phyloP scores from a whole-genome alignment of 1,140 invertebrate genomes.

The Probaryconus sp. region DNA sequence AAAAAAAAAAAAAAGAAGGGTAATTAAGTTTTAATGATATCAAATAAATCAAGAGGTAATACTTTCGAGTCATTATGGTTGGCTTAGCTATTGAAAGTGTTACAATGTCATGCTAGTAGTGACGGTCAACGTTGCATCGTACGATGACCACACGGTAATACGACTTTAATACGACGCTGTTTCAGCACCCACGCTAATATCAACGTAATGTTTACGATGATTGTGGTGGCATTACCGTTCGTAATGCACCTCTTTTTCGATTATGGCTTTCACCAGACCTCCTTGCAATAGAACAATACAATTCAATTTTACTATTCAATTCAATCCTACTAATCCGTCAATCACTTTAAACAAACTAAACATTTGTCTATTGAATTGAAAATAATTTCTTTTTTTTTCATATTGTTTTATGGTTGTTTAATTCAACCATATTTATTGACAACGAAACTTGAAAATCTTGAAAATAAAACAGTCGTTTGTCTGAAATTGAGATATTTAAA shows the following conservation, averaged over 20 bases:
- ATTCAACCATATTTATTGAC: too few species aligned
- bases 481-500: too few species aligned
- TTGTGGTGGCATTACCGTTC: conserved; percentile 2
- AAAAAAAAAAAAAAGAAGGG: too few species aligned
- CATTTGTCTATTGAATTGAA: too few species aligned
- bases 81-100: conserved; percentile 39
- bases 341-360: too few species aligned
- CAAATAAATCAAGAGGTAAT: conserved; percentile 48
- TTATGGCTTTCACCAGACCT: conserved; percentile 37
- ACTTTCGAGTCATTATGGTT: conserved; percentile 35
- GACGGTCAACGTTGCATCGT: conserved; percentile 55
- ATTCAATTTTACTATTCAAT: conserved; percentile 49
- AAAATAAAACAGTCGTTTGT: too few species aligned
- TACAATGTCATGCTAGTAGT: conserved; percentile 54
- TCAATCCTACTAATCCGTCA: too few species aligned
- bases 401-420: too few species aligned
- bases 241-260: conserved; percentile 21
- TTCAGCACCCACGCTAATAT: conserved; percentile 45
- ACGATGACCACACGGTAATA: conserved; percentile 39
- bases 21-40: too few species aligned
- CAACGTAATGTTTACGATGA: conserved; percentile 31
- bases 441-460: too few species aligned
- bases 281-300: conserved; percentile 52
- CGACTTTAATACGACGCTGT: conserved; percentile 16
- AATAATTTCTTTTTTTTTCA: too few species aligned